Evolutionary conservation across 2,113 vertebrate species (phyloP).

Genomic region (Thamnaconus septentrionalis): DNA sequence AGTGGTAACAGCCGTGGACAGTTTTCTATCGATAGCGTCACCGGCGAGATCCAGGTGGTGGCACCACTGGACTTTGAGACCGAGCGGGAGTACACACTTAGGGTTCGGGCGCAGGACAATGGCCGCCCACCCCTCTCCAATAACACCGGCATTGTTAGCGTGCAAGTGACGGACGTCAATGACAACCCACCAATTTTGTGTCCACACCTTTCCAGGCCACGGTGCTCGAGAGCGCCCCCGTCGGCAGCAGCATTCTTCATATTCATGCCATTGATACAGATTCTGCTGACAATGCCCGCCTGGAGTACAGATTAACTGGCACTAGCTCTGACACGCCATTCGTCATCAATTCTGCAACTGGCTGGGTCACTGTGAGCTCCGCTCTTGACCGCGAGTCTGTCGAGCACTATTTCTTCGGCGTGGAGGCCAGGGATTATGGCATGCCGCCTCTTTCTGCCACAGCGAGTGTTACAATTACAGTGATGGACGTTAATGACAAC

Average conservation of each 20-base stretch:
- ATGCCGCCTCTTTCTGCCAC: slow-evolving; percentile 89
- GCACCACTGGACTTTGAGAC: slow-evolving; percentile 92
- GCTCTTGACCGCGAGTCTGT: slow-evolving; percentile 93
- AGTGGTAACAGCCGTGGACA: slow-evolving; percentile 95
- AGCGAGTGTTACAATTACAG: slow-evolving; percentile 93
- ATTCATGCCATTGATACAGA: slow-evolving; percentile 97
- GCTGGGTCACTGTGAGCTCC: slow-evolving; percentile 93
- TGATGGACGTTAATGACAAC: slow-evolving; percentile 98
- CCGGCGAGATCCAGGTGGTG: slow-evolving; percentile 94
- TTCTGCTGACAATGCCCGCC: slow-evolving; percentile 87
- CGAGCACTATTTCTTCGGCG: slow-evolving; percentile 94
- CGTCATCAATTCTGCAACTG: slow-evolving; percentile 92
- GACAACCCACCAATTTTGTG: slow-evolving; percentile 97
- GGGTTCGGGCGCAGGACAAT: slow-evolving; percentile 92
- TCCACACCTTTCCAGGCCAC: slow-evolving; percentile 97
- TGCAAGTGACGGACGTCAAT: slow-evolving; percentile 95
- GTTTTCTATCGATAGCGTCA: slow-evolving; percentile 94
- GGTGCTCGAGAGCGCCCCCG: slow-evolving; percentile 90
- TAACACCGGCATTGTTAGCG: slow-evolving; percentile 93
- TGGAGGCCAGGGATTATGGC: slow-evolving; percentile 94
- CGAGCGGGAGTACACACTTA: slow-evolving; percentile 90
- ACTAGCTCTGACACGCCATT: slow-evolving; percentile 87
- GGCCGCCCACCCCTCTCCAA: slow-evolving; percentile 95
- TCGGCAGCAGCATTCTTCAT: slow-evolving; percentile 95
- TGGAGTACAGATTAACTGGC: slow-evolving; percentile 91